These are phyloP conservation scores for Molossus molossus DNA, from an alignment of 2,797 vertebrate species.

Conservation along the genomic window DNA sequence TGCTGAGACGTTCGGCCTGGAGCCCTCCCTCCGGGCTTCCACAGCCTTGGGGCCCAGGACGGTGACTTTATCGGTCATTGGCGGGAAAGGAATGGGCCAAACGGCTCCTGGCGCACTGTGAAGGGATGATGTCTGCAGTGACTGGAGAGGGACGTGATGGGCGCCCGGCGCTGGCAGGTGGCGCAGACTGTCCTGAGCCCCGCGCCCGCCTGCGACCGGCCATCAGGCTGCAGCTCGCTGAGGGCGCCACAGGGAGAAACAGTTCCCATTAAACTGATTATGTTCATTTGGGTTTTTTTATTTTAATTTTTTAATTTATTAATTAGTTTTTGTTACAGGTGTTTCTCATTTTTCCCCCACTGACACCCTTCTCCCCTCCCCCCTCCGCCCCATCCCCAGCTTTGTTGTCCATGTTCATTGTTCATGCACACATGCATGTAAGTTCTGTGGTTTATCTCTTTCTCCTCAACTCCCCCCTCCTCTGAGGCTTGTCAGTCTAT, in stretches of 20 bases:
- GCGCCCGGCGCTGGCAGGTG: accelerated
- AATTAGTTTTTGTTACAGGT: too few relatives aligned
- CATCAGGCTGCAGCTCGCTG: accelerated
- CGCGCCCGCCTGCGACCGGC: accelerated
- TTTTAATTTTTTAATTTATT: too few relatives aligned
- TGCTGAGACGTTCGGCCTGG: not conserved
- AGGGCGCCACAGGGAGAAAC: not conserved
- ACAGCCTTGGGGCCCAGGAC: not conserved
- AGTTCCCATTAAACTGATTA: not conserved
- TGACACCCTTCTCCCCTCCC: too few relatives aligned
- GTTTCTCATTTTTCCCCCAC: too few relatives aligned
- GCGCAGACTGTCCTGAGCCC: accelerated
- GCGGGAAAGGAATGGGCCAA: not conserved
- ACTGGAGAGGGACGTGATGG: accelerated
- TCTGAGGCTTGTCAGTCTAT: too few relatives aligned
- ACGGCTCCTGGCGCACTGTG: too few relatives aligned
- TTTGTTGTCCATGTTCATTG: too few relatives aligned
- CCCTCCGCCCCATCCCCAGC: too few relatives aligned
- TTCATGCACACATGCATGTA: too few relatives aligned
- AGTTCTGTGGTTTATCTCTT: too few relatives aligned
- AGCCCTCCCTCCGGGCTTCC: not conserved
- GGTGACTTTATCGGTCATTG: not conserved
- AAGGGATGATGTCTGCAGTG: not conserved
- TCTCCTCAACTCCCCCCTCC: too few relatives aligned
- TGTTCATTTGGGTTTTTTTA: not conserved